Percentiles rank a stretch among this genome's conserved stretches.
Evolutionary conservation across 2,888 invertebrate species (phyloP).

Genomic region (Notodonta ziczac): DNA sequence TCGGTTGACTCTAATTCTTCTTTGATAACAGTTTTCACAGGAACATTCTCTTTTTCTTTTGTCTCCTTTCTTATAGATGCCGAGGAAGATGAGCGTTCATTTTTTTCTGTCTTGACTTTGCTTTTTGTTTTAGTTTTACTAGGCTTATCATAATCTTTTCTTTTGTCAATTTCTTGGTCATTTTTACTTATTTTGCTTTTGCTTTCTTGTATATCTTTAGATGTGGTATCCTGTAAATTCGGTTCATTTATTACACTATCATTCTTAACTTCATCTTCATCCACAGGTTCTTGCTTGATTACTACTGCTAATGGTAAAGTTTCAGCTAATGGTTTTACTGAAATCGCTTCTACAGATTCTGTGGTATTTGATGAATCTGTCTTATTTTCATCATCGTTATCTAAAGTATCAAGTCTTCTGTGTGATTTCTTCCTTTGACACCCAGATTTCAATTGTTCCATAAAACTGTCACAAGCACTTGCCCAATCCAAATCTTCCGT

Average conservation of each 20-base stretch:
- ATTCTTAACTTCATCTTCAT: conserved; percentile 58
- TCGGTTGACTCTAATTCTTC: conserved; percentile 73
- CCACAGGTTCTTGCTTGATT: conserved; percentile 71
- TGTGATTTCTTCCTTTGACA: conserved; percentile 83
- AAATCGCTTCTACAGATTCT: conserved; percentile 21
- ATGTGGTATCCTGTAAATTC: conserved; percentile 14
- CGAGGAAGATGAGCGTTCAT: conserved; percentile 30
- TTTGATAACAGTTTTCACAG: conserved; percentile 58
- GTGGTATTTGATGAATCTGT: conserved; percentile 26
- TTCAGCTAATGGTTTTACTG: conserved; percentile 25
- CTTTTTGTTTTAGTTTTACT: conserved; percentile 53
- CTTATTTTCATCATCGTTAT: conserved; percentile 53
- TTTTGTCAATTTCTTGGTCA: conserved; percentile 55
- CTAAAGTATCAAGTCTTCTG: conserved; percentile 74
- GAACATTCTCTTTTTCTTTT: conserved; percentile 41
- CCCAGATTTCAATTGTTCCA: conserved; percentile 88
- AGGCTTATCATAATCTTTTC: conserved; percentile 44
- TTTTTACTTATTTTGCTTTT: conserved; percentile 47
- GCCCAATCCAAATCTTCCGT: conserved; percentile 85
- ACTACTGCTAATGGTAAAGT: conserved; percentile 27
- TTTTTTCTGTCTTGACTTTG: conserved; percentile 53
- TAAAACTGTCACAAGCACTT: conserved; percentile 90
- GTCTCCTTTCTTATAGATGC: conserved; percentile 49
- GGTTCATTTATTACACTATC: conserved; percentile 25
- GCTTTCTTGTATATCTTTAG: conserved; percentile 29